Evolutionary conservation across 2,113 vertebrate species (phyloP), one percentile per base, ranked within the genome.

Genomic region (Sigmodon hispidus): DNA sequence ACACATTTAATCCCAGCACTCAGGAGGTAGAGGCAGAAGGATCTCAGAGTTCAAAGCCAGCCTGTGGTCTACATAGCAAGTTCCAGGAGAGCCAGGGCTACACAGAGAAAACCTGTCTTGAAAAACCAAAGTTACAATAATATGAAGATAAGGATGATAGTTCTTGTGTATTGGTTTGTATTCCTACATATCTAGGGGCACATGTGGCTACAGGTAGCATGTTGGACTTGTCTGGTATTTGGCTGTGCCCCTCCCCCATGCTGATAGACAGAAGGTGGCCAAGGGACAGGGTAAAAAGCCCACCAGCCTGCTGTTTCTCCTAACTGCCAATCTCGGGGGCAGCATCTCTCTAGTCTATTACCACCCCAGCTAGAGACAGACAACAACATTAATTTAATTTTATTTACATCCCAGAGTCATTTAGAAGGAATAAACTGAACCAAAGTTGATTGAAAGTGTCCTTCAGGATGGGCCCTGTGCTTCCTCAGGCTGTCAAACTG

Each of bases 321-420:
- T 34, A 50, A 48, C 43, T 5, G 61, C 61, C 15, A 21, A 85
- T 98, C 96, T 97, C 96, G 92, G 86, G 96, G 94, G 95, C 73
- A 84, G 81, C 70, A 75, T 97, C 97, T 96, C 89, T 92, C 95
- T 90, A 97, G 97, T 95, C 92, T 97, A 96, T 98, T 98, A 96
- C 57, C 96, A 93, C 95, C 97, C 93, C 97, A 98, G 97, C 94
- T 96, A 96, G 97, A 98, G 97, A 98, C 96, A 98, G 98, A 98
- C 97, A 95, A 95, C 84, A 96, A 84, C 92, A 91, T 98, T 98
- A 97, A 98, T 98, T 98, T 98, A 97, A 98, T 98, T 98, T 98
- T 98, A 98, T 98, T 99, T 98, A 98, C 70, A 87, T 98, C 98
- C 98, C 97, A 94, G 97, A 98, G 96, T 98, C 98, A 98, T 98